Evolutionary conservation across 2,888 invertebrate genomes (phyloP).

Genomic region (Tricholauxania praeusta): DNA sequence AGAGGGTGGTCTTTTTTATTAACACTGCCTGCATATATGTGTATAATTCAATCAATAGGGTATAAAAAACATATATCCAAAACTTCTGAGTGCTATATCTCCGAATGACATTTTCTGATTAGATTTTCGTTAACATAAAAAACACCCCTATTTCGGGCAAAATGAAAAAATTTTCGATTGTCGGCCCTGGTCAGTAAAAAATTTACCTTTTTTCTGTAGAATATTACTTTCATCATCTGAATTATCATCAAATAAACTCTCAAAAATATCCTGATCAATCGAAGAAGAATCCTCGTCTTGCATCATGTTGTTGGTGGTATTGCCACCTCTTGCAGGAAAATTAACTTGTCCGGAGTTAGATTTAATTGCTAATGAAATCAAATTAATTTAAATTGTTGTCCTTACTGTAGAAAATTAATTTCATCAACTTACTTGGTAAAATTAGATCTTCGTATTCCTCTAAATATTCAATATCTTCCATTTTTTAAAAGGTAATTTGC

Average conservation of each 20-base stretch:
- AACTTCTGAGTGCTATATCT: too few species aligned
- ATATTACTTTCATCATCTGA: slow-evolving; percentile 54
- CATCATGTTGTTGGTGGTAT: slow-evolving; percentile 27
- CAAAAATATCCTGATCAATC: slow-evolving; percentile 60
- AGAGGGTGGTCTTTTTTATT: too few species aligned
- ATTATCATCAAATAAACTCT: slow-evolving; percentile 59
- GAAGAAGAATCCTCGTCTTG: slow-evolving; percentile 56
- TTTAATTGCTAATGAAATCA: slow-evolving; percentile 26
- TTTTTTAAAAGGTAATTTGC: slow-evolving; percentile 43
- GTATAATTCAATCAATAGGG: too few species aligned
- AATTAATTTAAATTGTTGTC: background rate
- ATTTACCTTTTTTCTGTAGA: slow-evolving; percentile 48
- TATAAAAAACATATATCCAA: too few species aligned
- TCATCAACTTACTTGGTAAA: slow-evolving; percentile 57
- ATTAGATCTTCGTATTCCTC: slow-evolving; percentile 65
- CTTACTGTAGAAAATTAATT: background rate
- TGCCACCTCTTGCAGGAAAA: slow-evolving; percentile 12
- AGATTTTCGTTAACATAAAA: too few species aligned
- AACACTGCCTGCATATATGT: too few species aligned
- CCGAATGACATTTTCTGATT: too few species aligned
- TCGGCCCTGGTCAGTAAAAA: too few species aligned
- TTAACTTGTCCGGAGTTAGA: slow-evolving; percentile 37
- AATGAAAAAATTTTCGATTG: too few species aligned
- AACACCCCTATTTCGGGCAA: too few species aligned
- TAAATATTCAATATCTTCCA: slow-evolving; percentile 65